Conservation (phyloP, 2,113 vertebrate genomes). For the Cyphomyrus plagiostoma region DNA sequence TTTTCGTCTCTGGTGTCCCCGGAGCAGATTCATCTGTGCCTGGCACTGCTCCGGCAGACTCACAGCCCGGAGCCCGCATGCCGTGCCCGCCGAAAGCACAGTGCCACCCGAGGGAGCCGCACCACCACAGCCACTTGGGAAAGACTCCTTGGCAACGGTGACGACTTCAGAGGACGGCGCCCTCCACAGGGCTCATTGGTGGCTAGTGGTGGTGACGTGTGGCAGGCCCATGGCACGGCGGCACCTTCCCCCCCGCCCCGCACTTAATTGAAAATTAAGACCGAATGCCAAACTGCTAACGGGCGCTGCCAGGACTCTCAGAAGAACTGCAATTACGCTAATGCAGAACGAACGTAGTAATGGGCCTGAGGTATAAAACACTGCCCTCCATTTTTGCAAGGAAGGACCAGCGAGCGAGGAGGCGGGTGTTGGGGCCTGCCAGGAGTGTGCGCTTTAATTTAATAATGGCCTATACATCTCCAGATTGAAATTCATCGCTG, state of each 20-base stretch:
- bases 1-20: not conserved
- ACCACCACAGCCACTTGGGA: constrained; percentile 31
- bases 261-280: not conserved
- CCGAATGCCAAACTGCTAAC: not conserved
- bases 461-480: not conserved
- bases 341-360: not conserved
- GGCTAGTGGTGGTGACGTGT: constrained; percentile 2
- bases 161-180: constrained; percentile 26
- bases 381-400: not conserved
- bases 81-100: constrained; percentile 36
- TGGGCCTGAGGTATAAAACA: not conserved
- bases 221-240: no score
- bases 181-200: constrained; percentile 18
- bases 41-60: not conserved
- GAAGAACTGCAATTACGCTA: not conserved
- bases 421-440: not conserved
- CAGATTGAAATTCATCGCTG: constrained; percentile 12
- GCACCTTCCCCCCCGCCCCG: not conserved
- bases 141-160: constrained; percentile 40
- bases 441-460: not conserved
- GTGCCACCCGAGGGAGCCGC: constrained; percentile 45
- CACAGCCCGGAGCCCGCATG: not conserved
- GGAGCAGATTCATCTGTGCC: not conserved
- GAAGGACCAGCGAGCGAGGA: not conserved
- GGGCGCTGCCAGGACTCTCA: not conserved